A percentile compares a stretch with the other conserved stretches of the same genome.
phyloP scores from a whole-genome alignment of 2,113 vertebrate genomes.

The Columba livia region DNA sequence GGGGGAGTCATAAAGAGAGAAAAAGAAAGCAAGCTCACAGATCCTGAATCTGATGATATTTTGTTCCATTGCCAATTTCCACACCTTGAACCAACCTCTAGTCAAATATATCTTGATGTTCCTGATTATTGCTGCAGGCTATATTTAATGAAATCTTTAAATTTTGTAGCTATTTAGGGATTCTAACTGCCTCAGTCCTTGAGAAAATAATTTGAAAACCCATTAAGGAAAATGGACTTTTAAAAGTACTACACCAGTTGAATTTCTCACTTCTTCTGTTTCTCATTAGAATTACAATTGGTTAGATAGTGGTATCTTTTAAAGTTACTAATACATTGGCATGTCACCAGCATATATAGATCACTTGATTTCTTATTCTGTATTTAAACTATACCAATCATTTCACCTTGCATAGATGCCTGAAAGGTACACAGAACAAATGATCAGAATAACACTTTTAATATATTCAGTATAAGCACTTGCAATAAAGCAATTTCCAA shows the following conservation, averaged over 20 bases:
- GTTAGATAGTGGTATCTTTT: not conserved
- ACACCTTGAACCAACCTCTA: not conserved
- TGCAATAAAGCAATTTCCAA: not conserved
- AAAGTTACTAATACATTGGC: not conserved
- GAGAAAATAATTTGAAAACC: conserved; percentile 6
- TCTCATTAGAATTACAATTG: not conserved
- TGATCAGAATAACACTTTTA: not conserved
- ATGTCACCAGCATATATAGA: not conserved
- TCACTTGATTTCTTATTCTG: not conserved
- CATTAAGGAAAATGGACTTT: not conserved
- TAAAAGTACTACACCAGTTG: not conserved
- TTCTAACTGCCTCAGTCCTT: not conserved
- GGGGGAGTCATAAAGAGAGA: not conserved
- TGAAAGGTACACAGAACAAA: not conserved
- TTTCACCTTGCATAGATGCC: not conserved
- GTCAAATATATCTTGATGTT: not conserved
- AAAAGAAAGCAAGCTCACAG: not conserved
- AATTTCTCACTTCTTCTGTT: not conserved
- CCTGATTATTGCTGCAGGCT: not conserved
- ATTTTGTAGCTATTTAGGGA: not conserved
- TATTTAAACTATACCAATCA: not conserved
- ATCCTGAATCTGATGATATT: not conserved
- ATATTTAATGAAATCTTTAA: not conserved
- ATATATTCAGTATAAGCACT: not conserved
- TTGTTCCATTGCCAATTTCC: not conserved